Percentiles rank a stretch among this genome's conserved stretches.
phyloP scores from a whole-genome alignment of 2,888 invertebrate species.

The Lordiphosa andalusiaca region DNA sequence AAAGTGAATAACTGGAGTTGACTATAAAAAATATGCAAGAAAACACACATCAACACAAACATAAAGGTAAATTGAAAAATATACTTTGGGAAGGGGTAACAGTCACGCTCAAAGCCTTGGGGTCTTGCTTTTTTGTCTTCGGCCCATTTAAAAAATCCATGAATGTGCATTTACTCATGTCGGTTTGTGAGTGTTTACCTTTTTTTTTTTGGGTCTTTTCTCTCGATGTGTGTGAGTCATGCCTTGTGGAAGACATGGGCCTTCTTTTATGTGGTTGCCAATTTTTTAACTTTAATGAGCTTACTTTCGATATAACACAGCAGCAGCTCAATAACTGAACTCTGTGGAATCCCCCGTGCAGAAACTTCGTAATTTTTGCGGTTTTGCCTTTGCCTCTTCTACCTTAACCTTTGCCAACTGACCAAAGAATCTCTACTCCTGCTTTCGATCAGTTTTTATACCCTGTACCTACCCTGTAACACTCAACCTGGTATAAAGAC shows the following conservation, averaged over 20 bases:
- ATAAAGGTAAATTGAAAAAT: constrained; percentile 13
- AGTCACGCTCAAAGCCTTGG: constrained; percentile 46
- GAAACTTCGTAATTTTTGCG: constrained; percentile 4
- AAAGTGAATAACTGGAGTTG: constrained; percentile 7
- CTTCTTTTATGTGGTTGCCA: constrained; percentile 3
- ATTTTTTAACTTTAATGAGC: no score
- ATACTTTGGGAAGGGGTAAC: constrained; percentile 22
- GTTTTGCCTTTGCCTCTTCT: constrained; percentile 18
- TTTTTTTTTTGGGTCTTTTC: constrained; percentile 41
- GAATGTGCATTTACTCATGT: constrained; percentile 68
- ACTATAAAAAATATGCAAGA: constrained; percentile 21
- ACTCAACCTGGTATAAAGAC: no score
- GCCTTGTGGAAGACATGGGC: constrained; percentile 6
- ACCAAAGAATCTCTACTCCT: constrained; percentile 39
- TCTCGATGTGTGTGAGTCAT: constrained; percentile 55
- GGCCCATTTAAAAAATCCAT: constrained; percentile 61
- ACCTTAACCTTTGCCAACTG: constrained; percentile 37
- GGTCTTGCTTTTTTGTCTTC: constrained; percentile 33
- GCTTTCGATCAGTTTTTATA: no score
- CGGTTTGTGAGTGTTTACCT: constrained; percentile 1
- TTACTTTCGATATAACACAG: background rate
- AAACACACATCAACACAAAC: constrained; percentile 31
- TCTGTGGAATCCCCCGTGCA: background rate
- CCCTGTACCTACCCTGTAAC: no score
- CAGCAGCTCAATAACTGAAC: background rate